Percentiles rank a stretch among this genome's conserved stretches.
phyloP scores from a whole-genome alignment of 2,888 invertebrate species.

The Steinernema hermaphroditum region DNA sequence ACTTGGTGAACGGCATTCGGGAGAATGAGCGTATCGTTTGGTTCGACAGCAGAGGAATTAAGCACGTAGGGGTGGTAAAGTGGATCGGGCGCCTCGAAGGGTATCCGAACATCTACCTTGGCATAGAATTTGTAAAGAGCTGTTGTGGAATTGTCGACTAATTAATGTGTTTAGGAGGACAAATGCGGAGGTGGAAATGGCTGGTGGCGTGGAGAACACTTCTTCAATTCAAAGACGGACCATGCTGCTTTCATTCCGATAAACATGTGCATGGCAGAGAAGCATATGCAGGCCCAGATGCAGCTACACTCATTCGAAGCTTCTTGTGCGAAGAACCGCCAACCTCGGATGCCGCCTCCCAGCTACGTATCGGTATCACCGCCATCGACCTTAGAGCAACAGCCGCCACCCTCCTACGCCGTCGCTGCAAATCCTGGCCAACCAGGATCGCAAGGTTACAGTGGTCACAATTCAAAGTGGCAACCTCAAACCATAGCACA shows the following conservation, averaged over 20 bases:
- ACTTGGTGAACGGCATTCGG: background rate
- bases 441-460: background rate
- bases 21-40: background rate
- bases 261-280: slow-evolving; percentile 3
- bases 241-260: background rate
- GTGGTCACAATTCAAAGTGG: background rate
- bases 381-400: background rate
- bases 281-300: background rate
- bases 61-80: background rate
- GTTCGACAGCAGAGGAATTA: background rate
- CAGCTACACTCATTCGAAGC: slow-evolving; percentile 8
- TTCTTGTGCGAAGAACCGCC: background rate
- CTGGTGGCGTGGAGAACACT: background rate
- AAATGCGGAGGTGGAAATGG: background rate
- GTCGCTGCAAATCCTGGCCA: background rate
- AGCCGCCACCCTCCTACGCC: slow-evolving; percentile 9
- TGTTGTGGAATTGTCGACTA: background rate
- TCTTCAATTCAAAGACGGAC: slow-evolving; percentile 1
- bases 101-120: background rate
- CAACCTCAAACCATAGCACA: background rate
- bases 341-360: background rate
- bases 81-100: background rate
- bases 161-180: background rate
- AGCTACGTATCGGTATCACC: background rate
- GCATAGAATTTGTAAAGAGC: background rate